Conservation (phyloP, 1,140 invertebrate genomes). For the Ericerus pela region DNA sequence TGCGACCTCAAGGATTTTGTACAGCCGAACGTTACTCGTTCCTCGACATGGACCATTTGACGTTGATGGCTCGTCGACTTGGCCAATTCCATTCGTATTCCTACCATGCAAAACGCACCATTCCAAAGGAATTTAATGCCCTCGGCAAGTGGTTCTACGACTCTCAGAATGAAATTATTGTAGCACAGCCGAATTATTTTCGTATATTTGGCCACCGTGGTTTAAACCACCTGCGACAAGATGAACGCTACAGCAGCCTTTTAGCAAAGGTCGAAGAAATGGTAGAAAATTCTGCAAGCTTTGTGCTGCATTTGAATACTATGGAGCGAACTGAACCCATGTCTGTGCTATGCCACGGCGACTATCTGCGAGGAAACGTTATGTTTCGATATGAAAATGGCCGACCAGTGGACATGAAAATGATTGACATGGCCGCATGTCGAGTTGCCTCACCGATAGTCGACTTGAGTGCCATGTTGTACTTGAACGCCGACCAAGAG, state of each 20-base stretch:
- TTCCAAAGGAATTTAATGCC: not conserved
- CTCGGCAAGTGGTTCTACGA: too few relatives aligned
- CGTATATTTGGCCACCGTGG: too few relatives aligned
- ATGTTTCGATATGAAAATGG: slow-evolving; percentile 18
- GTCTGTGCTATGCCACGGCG: slow-evolving; percentile 31
- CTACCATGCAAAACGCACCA: not conserved
- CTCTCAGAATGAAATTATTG: too few relatives aligned
- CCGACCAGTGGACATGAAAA: slow-evolving; percentile 21
- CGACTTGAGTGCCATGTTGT: slow-evolving; percentile 32
- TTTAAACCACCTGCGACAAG: too few relatives aligned
- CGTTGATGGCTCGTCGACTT: not conserved
- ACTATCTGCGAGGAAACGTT: slow-evolving; percentile 30
- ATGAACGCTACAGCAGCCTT: too few relatives aligned
- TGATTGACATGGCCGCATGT: slow-evolving; percentile 31
- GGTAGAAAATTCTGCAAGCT: too few relatives aligned
- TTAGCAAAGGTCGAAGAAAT: too few relatives aligned
- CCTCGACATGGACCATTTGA: not conserved
- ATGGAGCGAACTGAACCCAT: too few relatives aligned
- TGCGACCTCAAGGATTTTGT: not conserved
- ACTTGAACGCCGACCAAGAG: slow-evolving; percentile 24
- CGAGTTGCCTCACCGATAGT: slow-evolving; percentile 28
- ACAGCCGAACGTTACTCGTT: not conserved
- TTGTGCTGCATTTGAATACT: too few relatives aligned
- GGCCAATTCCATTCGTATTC: not conserved
- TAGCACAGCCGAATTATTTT: too few relatives aligned